A percentile compares a stretch with the other conserved stretches of the same genome.
phyloP scores from a whole-genome alignment of 1,140 invertebrate species.

The Bathynomus jamesi region DNA sequence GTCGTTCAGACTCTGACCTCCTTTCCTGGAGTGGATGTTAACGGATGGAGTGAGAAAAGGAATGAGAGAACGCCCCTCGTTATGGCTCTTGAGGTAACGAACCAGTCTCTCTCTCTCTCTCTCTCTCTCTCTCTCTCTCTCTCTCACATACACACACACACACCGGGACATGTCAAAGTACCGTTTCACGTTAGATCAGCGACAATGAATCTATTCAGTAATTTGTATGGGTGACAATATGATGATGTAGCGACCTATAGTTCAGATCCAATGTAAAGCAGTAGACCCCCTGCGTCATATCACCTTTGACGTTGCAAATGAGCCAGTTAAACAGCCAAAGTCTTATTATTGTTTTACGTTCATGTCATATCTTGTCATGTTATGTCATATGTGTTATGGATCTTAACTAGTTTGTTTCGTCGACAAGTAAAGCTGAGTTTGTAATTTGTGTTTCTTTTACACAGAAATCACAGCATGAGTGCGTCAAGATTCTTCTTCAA shows the following conservation, averaged over 20 bases:
- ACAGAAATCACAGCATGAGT: constrained; percentile 33
- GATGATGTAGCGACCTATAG: background rate
- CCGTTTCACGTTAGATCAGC: background rate
- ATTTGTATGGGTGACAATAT: background rate
- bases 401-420: background rate
- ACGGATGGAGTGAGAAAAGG: constrained; percentile 13
- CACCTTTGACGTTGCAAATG: background rate
- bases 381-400: background rate
- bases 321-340: background rate
- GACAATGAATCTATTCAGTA: too few species aligned
- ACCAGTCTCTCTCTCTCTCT: background rate
- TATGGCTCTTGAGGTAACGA: constrained; percentile 27
- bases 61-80: constrained; percentile 24
- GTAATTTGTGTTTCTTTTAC: too few species aligned
- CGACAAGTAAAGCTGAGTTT: too few species aligned
- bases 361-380: too few species aligned
- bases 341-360: background rate
- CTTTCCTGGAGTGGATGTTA: constrained; percentile 23
- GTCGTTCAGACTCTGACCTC: constrained; percentile 30
- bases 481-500: constrained; percentile 24
- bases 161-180: background rate
- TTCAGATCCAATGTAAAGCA: too few species aligned
- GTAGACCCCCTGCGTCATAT: background rate
- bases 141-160: too few species aligned
- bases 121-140: background rate